phyloP scores from a whole-genome alignment of 2,113 vertebrate genomes.

The Gambusia affinis region DNA sequence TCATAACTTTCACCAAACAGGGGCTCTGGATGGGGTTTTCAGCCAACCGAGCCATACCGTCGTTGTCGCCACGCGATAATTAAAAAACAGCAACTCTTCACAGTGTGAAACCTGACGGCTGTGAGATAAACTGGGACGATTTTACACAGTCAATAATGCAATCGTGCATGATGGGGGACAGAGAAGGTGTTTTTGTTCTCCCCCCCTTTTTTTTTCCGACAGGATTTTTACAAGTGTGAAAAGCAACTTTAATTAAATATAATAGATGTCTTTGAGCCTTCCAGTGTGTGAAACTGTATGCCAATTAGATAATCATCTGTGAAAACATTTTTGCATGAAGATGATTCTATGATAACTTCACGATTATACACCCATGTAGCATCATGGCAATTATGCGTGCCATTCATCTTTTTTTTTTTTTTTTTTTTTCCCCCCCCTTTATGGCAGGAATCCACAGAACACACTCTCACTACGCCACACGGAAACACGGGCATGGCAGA shows the following conservation, averaged over 20 bases:
- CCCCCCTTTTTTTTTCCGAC: conserved; percentile 47
- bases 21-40: conserved; percentile 9
- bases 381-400: conserved; percentile 36
- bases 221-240: conserved; percentile 59
- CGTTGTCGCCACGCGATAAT: conserved; percentile 6
- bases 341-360: conserved; percentile 48
- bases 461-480: neutral
- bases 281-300: conserved; percentile 54
- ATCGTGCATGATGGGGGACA: conserved; percentile 56
- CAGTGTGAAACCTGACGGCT: conserved; percentile 55
- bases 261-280: conserved; percentile 61
- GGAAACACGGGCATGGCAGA: neutral
- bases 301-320: conserved; percentile 74
- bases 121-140: conserved; percentile 65
- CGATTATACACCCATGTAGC: conserved; percentile 46
- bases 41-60: conserved; percentile 43
- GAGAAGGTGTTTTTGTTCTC: conserved; percentile 22
- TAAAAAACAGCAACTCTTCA: conserved; percentile 34
- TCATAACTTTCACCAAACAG: too few species aligned
- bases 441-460: conserved; percentile 29
- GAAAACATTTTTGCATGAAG: conserved; percentile 51
- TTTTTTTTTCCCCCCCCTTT: neutral
- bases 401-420: conserved; percentile 12
- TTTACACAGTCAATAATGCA: conserved; percentile 58
- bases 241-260: conserved; percentile 71